Evolutionary conservation across 2,797 vertebrate species (phyloP).

Genomic region (Crax fasciolata): DNA sequence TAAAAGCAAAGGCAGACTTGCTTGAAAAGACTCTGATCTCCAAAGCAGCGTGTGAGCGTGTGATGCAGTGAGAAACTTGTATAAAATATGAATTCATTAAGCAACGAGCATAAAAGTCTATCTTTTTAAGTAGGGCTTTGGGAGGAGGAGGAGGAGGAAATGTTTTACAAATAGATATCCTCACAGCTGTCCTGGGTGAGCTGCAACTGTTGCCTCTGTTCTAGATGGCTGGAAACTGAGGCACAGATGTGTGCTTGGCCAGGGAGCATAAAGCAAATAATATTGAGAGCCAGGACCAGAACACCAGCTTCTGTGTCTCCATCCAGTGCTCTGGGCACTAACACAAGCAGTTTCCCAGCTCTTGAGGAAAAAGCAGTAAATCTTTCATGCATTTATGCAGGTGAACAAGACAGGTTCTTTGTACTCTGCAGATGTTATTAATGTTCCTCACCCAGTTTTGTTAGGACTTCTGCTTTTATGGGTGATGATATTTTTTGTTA

Average conservation of each 20-base stretch:
- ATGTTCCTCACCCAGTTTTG: not conserved
- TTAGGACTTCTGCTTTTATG: not conserved
- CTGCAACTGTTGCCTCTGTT: not conserved
- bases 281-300: not conserved
- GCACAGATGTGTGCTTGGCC: not conserved
- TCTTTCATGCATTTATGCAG: not conserved
- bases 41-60: not conserved
- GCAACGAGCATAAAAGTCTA: not conserved
- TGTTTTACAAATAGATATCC: not conserved
- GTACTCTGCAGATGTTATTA: accelerated
- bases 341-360: not conserved
- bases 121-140: not conserved
- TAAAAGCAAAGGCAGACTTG: not conserved
- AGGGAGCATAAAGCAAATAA: not conserved
- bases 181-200: not conserved
- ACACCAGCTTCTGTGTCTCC: not conserved
- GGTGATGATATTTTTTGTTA: not conserved
- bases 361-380: not conserved
- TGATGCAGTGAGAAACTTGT: not conserved
- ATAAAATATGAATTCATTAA: not conserved
- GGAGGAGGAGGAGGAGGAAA: not conserved
- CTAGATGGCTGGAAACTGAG: not conserved
- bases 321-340: not conserved
- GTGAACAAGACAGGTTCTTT: not conserved
- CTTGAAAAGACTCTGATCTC: conserved; percentile 7